Percentiles rank a stretch among this genome's conserved stretches.
Conservation (phyloP, 2,888 invertebrate species). For the Agrotis clavis region DNA sequence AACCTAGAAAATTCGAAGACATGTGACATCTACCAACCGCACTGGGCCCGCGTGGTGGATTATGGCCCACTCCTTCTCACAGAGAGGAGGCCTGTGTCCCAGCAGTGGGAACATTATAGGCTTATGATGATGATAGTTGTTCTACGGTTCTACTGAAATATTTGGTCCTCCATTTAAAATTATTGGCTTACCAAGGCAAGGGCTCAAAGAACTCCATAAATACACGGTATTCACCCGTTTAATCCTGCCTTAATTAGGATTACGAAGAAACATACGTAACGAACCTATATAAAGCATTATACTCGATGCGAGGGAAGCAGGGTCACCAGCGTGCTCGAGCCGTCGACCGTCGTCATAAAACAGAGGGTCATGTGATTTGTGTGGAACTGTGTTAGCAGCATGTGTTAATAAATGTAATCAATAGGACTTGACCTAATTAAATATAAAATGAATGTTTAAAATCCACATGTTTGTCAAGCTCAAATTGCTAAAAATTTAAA, state of each 20-base stretch:
- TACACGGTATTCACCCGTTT: constrained; percentile 14
- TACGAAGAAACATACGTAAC: constrained; percentile 12
- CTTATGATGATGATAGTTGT: too few relatives aligned
- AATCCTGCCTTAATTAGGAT: constrained; percentile 30
- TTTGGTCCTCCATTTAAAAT: not conserved
- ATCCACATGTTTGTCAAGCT: too few relatives aligned
- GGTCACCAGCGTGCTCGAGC: constrained; percentile 4
- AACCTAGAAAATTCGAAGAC: too few relatives aligned
- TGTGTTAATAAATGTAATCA: not conserved
- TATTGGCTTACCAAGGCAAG: not conserved
- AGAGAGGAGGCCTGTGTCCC: too few relatives aligned
- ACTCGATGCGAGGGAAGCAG: constrained; percentile 2
- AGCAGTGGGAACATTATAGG: too few relatives aligned
- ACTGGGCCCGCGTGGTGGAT: too few relatives aligned
- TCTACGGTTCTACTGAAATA: not conserved
- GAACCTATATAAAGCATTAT: constrained; percentile 12
- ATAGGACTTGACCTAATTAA: not conserved
- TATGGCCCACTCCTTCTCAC: too few relatives aligned
- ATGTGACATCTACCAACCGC: too few relatives aligned
- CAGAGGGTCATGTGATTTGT: constrained; percentile 2
- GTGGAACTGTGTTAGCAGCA: not conserved
- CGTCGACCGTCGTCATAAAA: constrained; percentile 40
- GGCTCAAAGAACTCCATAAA: not conserved
- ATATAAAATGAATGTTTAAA: not conserved
- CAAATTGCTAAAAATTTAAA: too few relatives aligned